Base-by-base conservation (phyloP, 2,113 vertebrate species). In the Rallus limicola region DNA sequence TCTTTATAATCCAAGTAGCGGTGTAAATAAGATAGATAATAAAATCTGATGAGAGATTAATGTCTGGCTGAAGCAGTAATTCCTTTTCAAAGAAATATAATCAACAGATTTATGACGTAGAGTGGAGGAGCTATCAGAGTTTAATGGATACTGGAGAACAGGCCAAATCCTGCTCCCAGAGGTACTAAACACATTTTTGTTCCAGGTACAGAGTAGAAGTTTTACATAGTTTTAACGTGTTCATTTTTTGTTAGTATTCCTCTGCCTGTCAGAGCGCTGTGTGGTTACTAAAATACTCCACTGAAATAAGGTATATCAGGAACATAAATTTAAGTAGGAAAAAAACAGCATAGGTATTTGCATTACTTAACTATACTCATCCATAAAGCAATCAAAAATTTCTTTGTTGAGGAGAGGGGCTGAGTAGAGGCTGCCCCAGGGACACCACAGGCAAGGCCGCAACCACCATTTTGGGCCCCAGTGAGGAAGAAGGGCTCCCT, bases 21-120 rank as follows among this genome's bases (percentile, higher is more conserved):
- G 48, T 64, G 86, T 95, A 95, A 96, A 95, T 96, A 96, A 86
- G 67, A 58, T 70, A 82, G 68, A 91, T 94, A 90, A 83, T 91
- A 88, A 96, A 94, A 93, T 67, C 64, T 71, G 88, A 96, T 83
- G 88, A 90, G 76, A 90, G 85, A 96, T 94, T 90, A 81, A 90
- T 36, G 60, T 63, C 88, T 81, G 65, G 34, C 71, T 92, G 50
- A 81, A 88, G 90, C 85, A 40, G 82, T 86, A 95, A 92, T 84
- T 92, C 68, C 87, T 86, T 96, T 94, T 86, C 69, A 74, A 86
- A 90, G 82, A 75, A 92, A 82, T 76, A 76, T 3, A 91, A 87
- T 82, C 38, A 92, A 53, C 40, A 87, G 91, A 93, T 96, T 88
- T 95, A 93, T 52, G 69, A 33, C 5, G 2, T 7, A 26, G 53